Evolutionary conservation across 2,113 vertebrate genomes (phyloP).

Genomic region (Perognathus longimembris): DNA sequence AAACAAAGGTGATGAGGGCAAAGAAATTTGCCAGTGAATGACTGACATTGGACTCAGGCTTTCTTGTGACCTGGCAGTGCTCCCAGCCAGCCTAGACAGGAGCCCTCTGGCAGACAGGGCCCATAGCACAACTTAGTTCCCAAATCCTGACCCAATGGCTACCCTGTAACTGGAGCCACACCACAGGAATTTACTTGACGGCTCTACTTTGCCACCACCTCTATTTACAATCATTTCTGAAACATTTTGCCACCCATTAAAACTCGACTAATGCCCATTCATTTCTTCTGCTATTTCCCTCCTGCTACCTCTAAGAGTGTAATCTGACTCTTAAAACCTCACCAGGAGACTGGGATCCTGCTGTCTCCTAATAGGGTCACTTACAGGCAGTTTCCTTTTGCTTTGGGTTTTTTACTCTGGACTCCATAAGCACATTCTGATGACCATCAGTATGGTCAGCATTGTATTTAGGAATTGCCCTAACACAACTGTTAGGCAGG

Average conservation of each 20-base stretch:
- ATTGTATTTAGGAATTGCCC: background rate
- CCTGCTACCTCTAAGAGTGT: background rate
- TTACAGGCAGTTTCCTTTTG: background rate
- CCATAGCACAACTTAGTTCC: background rate
- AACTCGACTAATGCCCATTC: background rate
- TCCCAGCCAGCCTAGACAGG: background rate
- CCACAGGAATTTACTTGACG: background rate
- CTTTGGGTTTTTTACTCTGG: background rate
- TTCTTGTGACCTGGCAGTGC: no score
- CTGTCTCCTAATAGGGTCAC: background rate
- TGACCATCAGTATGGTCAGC: background rate
- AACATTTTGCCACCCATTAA: background rate
- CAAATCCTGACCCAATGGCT: background rate
- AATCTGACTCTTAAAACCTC: background rate
- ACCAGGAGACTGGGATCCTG: background rate
- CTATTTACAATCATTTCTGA: background rate
- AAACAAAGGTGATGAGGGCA: background rate
- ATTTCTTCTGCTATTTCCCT: background rate
- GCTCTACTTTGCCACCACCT: background rate
- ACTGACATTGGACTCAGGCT: background rate
- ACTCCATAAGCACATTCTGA: background rate
- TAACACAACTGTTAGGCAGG: background rate
- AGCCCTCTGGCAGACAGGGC: background rate
- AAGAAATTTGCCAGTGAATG: background rate
- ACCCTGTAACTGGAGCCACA: background rate